A percentile compares a stretch with the other conserved stretches of the same genome.
Evolutionary conservation across 2,113 vertebrate species (phyloP).

Genomic region (Arothron firmamentum): DNA sequence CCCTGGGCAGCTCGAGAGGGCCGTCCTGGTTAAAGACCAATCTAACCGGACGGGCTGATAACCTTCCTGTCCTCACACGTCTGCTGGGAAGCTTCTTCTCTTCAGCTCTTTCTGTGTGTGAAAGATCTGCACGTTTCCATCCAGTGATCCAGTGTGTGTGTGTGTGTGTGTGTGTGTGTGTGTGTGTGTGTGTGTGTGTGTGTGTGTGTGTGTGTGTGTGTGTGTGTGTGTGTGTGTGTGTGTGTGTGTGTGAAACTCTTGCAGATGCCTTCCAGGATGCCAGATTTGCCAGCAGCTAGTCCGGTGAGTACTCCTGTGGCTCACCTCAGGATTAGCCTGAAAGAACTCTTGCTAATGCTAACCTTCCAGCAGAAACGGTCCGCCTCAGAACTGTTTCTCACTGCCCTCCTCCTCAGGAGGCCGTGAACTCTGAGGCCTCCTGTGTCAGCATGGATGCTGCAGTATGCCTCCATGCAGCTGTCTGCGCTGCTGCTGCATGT

Average conservation of each 20-base stretch:
- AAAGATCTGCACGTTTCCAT: not conserved
- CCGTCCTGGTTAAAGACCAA: conserved; percentile 40
- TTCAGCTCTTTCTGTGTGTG: not conserved
- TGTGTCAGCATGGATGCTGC: too few species aligned
- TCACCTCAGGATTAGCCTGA: conserved; percentile 14
- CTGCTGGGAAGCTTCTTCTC: not conserved
- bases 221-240: too few species aligned
- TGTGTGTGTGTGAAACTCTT: conserved; percentile 51
- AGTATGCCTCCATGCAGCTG: too few species aligned
- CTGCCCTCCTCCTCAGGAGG: too few species aligned
- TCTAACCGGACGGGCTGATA: conserved; percentile 24
- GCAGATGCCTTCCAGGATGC: conserved; percentile 99
- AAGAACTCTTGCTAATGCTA: not conserved
- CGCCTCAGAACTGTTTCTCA: too few species aligned
- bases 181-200: too few species aligned
- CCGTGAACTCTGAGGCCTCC: too few species aligned
- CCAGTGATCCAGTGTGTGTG: not conserved
- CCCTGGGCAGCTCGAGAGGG: conserved; percentile 24
- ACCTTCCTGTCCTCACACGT: conserved; percentile 33
- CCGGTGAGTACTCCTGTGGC: conserved; percentile 78
- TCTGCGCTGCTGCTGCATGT: too few species aligned
- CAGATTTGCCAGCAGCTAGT: conserved; percentile 98
- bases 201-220: too few species aligned
- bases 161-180: too few species aligned
- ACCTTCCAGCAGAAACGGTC: conserved; percentile 6